phyloP scores from a whole-genome alignment of 2,888 invertebrate genomes.

The Corythucha ciliata region DNA sequence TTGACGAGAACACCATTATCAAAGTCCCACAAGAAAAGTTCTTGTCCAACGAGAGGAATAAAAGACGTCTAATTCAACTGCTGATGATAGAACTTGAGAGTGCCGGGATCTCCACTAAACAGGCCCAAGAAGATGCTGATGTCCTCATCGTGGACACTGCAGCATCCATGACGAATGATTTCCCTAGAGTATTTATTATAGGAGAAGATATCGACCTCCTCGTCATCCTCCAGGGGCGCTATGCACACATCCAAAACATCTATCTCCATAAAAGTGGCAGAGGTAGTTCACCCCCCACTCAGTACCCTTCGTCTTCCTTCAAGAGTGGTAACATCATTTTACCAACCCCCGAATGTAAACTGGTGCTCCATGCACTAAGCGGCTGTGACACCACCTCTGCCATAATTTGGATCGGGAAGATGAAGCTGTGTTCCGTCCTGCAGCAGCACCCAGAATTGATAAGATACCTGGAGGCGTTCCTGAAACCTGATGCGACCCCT shows the following conservation, averaged over 20 bases:
- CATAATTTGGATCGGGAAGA: constrained; percentile 1
- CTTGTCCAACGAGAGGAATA: too few relatives aligned
- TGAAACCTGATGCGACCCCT: constrained; percentile 8
- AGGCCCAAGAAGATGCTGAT: constrained; percentile 4
- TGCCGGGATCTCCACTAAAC: background rate
- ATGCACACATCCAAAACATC: background rate
- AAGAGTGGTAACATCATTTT: background rate
- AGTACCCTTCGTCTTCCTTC: background rate
- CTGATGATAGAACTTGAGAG: background rate
- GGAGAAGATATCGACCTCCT: constrained; percentile 9
- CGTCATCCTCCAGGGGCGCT: background rate
- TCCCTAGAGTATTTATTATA: background rate
- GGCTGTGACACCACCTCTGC: constrained; percentile 11
- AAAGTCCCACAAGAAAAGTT: too few relatives aligned
- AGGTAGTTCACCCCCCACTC: background rate
- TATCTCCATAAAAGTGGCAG: constrained; percentile 8
- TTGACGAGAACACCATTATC: too few relatives aligned
- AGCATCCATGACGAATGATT: background rate
- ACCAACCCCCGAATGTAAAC: too few relatives aligned
- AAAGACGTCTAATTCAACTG: constrained; percentile 7
- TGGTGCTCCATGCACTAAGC: constrained; percentile 7
- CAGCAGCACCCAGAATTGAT: background rate
- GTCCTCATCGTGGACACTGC: constrained; percentile 8
- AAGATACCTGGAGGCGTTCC: constrained; percentile 2
- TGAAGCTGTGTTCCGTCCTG: constrained; percentile 1